A percentile compares a stretch with the other conserved stretches of the same genome.
Evolutionary conservation across 2,888 invertebrate species (phyloP).

Genomic region (Lypha dubia): DNA sequence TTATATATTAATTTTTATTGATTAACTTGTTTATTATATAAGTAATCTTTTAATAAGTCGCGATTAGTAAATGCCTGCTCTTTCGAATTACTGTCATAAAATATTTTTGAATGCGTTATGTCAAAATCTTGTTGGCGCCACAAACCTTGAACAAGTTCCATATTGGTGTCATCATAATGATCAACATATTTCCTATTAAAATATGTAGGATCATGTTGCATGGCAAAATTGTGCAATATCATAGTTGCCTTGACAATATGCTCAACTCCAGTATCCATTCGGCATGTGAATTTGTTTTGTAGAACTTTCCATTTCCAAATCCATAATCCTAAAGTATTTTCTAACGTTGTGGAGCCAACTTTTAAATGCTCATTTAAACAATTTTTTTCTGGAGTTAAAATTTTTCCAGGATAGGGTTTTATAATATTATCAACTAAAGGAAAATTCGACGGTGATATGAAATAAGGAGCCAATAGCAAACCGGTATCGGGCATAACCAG

Average conservation of each 20-base stretch:
- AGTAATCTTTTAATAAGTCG: constrained; percentile 69
- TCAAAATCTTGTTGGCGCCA: constrained; percentile 58
- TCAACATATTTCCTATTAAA: constrained; percentile 57
- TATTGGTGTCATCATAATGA: constrained; percentile 45
- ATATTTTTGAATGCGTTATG: constrained; percentile 57
- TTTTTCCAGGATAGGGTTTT: constrained; percentile 62
- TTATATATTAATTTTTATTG: constrained; percentile 44
- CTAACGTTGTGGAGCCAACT: constrained; percentile 28
- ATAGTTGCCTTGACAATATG: constrained; percentile 62
- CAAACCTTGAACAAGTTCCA: constrained; percentile 45
- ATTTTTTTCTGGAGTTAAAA: constrained; percentile 56
- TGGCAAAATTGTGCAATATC: constrained; percentile 66
- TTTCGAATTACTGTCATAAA: constrained; percentile 42
- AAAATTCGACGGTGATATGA: constrained; percentile 55
- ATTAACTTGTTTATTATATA: constrained; percentile 62
- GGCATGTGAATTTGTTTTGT: constrained; percentile 65
- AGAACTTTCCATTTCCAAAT: constrained; percentile 68
- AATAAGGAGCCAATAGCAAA: constrained; percentile 56
- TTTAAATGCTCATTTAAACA: constrained; percentile 60
- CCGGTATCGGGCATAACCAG: constrained; percentile 63
- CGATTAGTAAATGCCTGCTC: constrained; percentile 59
- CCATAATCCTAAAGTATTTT: constrained; percentile 61
- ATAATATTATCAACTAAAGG: constrained; percentile 62
- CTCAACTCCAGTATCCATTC: constrained; percentile 38
- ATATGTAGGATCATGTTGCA: constrained; percentile 62